phyloP scores from a whole-genome alignment of 2,113 vertebrate genomes.

The Grammomys surdaster region DNA sequence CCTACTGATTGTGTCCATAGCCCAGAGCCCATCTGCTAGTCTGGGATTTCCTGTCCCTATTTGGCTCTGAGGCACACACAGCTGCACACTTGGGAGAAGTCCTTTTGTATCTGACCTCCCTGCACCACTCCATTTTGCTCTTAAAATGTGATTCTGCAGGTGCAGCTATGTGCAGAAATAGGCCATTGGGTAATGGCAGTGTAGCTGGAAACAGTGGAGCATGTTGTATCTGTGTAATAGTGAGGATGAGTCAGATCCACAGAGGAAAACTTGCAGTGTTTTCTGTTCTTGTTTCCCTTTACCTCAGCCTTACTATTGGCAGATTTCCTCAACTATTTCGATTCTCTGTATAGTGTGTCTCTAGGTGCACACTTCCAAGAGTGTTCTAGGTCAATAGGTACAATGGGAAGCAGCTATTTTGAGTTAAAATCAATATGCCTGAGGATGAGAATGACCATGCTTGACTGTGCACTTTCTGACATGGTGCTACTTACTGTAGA shows the following conservation, averaged over 20 bases:
- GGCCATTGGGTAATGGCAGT: background rate
- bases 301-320: background rate
- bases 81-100: background rate
- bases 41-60: background rate
- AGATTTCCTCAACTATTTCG: background rate
- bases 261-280: background rate
- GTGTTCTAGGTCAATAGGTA: background rate
- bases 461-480: background rate
- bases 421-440: conserved; percentile 18
- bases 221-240: background rate
- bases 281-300: background rate
- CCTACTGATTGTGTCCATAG: background rate
- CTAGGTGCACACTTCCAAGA: background rate
- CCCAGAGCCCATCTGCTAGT: background rate
- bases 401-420: conserved; percentile 38
- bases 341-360: background rate
- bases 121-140: background rate
- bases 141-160: background rate
- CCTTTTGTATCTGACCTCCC: background rate
- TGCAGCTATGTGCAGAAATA: background rate
- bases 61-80: background rate
- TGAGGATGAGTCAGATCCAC: background rate
- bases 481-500: background rate
- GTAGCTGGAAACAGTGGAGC: background rate
- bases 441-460: background rate